These are phyloP conservation scores for Sphaerodactylus townsendi DNA, from an alignment of 2,113 vertebrate genomes.

Conservation along the genomic window DNA sequence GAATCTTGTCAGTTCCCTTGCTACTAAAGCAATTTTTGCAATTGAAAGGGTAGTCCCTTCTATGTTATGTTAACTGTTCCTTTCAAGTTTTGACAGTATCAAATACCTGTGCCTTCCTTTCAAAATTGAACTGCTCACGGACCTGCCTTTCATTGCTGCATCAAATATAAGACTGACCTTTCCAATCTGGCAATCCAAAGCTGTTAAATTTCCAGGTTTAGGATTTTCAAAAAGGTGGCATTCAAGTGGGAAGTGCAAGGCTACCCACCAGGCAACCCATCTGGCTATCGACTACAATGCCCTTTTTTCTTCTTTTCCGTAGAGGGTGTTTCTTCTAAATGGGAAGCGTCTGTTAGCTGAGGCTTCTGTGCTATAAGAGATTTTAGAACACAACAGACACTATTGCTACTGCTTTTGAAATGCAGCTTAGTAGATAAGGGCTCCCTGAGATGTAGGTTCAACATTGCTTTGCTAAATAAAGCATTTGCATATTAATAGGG, in stretches of 20 bases:
- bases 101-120: background rate
- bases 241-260: background rate
- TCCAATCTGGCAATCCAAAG: background rate
- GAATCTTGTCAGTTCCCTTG: too few species aligned
- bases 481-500: constrained; percentile 37
- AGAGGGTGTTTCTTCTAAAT: background rate
- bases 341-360: constrained; percentile 24
- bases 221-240: background rate
- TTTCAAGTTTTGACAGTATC: background rate
- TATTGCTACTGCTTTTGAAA: constrained; percentile 18
- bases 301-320: background rate
- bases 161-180: background rate
- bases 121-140: background rate
- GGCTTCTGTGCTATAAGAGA: constrained; percentile 41
- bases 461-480: constrained; percentile 48
- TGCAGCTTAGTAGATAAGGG: constrained; percentile 17
- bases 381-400: constrained; percentile 51
- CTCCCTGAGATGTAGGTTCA: constrained; percentile 36
- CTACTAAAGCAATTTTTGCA: too few species aligned
- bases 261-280: background rate
- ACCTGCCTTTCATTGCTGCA: background rate
- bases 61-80: background rate
- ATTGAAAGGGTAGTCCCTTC: background rate
- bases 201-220: background rate
- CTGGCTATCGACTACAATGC: accelerated